A percentile compares a stretch with the other conserved stretches of the same genome.
These are phyloP conservation scores for Drosophila azteca DNA, from an alignment of 1,140 invertebrate species.

Conservation along the genomic window DNA sequence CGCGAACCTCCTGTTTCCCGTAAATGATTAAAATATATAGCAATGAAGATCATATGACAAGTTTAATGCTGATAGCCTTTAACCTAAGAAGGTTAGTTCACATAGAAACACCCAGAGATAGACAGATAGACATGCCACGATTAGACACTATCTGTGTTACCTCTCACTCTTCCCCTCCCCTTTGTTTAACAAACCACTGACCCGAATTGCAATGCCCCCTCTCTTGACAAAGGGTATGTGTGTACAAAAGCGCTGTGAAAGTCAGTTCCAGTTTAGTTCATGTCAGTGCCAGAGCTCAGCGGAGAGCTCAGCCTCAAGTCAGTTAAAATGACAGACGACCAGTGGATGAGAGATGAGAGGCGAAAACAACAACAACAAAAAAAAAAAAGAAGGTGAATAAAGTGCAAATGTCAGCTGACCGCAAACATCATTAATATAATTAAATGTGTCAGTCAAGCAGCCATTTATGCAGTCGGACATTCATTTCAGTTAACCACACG, in stretches of 20 bases:
- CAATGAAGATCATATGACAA: no score
- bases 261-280: conserved; percentile 32
- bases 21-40: no score
- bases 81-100: no score
- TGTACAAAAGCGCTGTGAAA: conserved; percentile 20
- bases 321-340: conserved; percentile 59
- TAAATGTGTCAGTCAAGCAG: conserved; percentile 82
- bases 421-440: conserved; percentile 83
- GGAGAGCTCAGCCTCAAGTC: conserved; percentile 45
- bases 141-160: no score
- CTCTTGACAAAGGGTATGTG: no score
- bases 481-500: conserved; percentile 75
- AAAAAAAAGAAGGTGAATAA: conserved; percentile 64
- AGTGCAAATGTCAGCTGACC: conserved; percentile 83
- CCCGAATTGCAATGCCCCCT: no score
- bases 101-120: no score
- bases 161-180: no score
- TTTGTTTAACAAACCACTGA: no score
- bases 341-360: conserved; percentile 6
- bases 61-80: no score
- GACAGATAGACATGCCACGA: no score
- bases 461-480: conserved; percentile 78
- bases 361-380: background rate
- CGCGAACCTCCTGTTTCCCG: no score
- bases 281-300: conserved; percentile 41